A percentile compares a stretch with the other conserved stretches of the same genome.
phyloP scores from a whole-genome alignment of 2,113 vertebrate species.

The Macrotis lagotis region DNA sequence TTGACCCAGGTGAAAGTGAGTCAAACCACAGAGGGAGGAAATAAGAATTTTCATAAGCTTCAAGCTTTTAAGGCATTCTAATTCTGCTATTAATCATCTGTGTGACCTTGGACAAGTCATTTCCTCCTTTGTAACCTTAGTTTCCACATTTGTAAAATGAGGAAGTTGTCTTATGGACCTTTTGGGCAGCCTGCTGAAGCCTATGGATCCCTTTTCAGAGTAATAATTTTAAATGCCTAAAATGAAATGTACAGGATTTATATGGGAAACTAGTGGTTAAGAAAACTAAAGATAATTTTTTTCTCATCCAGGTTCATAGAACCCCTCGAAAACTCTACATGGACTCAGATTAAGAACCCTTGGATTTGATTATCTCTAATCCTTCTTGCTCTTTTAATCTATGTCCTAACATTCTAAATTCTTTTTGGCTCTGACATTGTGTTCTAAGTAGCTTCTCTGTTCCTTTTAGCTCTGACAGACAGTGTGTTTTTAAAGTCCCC shows the following conservation, averaged over 20 bases:
- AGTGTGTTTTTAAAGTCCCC: neutral
- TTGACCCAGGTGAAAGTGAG: constrained; percentile 48
- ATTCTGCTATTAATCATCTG: neutral
- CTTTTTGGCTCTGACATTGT: neutral
- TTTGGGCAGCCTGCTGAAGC: neutral
- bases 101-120: neutral
- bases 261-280: neutral
- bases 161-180: neutral
- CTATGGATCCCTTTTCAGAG: neutral
- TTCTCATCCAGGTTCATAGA: neutral
- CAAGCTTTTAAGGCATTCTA: neutral
- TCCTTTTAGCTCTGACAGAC: no score
- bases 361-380: neutral
- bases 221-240: neutral
- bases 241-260: neutral
- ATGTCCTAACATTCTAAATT: neutral
- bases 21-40: constrained; percentile 53
- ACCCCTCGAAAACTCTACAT: neutral
- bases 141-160: neutral
- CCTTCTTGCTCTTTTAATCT: neutral
- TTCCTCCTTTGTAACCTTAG: neutral
- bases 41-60: neutral
- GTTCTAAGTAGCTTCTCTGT: neutral
- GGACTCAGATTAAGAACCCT: no score
- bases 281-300: neutral